phyloP scores from a whole-genome alignment of 1,140 invertebrate species.

The Macrocentrus cingulum region DNA sequence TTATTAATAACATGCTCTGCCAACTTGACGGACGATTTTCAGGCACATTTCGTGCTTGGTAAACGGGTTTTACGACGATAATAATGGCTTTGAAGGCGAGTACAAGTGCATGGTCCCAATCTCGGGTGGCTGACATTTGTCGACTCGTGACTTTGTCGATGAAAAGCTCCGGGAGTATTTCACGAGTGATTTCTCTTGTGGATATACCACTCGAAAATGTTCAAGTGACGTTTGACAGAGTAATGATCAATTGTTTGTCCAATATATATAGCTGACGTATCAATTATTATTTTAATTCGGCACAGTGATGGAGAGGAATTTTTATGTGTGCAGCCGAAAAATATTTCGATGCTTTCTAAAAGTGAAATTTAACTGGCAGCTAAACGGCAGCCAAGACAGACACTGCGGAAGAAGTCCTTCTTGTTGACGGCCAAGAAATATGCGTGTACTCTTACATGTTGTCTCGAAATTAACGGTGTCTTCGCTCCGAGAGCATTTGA shows the following conservation, averaged over 20 bases:
- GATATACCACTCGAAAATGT: slow-evolving; percentile 1
- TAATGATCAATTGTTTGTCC: not conserved
- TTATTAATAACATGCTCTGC: no score
- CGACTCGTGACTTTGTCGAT: slow-evolving; percentile 9
- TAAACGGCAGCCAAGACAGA: not conserved
- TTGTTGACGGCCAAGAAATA: slow-evolving; percentile 4
- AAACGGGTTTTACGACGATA: slow-evolving; percentile 5
- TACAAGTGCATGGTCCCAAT: slow-evolving; percentile 27
- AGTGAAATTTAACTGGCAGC: slow-evolving; percentile 17
- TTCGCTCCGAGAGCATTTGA: no score
- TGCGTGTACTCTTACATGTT: not conserved
- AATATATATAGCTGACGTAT: not conserved
- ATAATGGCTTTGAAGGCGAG: slow-evolving; percentile 14
- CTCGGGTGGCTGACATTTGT: not conserved
- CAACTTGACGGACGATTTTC: not conserved
- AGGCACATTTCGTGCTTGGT: not conserved
- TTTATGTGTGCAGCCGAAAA: slow-evolving; percentile 3
- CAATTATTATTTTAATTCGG: no score
- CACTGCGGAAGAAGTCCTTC: slow-evolving; percentile 13
- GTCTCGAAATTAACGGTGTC: no score
- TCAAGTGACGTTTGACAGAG: no score
- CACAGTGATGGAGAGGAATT: no score
- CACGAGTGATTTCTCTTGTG: slow-evolving; percentile 7
- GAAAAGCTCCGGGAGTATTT: not conserved
- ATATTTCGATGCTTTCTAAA: slow-evolving; percentile 22